phyloP scores from a whole-genome alignment of 2,113 vertebrate species.

The Anseranas semipalmata region DNA sequence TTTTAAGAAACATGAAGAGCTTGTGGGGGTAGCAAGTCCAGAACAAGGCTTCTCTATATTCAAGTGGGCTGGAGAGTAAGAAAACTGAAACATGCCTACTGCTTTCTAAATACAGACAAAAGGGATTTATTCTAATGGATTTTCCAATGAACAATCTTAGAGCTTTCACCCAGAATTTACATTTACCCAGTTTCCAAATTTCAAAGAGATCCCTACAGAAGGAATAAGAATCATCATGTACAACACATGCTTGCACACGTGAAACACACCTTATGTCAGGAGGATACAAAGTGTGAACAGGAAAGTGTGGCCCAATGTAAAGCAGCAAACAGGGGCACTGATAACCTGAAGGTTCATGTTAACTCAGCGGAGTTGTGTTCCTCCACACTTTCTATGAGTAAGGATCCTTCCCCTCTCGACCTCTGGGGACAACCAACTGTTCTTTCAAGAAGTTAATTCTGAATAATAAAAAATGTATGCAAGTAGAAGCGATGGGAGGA shows the following conservation, averaged over 20 bases:
- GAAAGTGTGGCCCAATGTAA: background rate
- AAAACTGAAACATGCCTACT: background rate
- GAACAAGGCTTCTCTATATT: background rate
- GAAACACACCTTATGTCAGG: background rate
- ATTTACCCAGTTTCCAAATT: background rate
- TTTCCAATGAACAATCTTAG: background rate
- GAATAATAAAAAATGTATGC: background rate
- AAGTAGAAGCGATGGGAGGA: slow-evolving; percentile 38
- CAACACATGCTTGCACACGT: background rate
- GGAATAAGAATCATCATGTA: background rate
- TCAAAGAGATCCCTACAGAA: background rate
- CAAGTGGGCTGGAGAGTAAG: background rate
- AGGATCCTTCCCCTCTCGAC: background rate
- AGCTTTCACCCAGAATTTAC: background rate
- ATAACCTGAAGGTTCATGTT: background rate
- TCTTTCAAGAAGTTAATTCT: slow-evolving; percentile 24
- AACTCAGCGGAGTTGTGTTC: background rate
- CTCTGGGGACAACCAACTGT: background rate
- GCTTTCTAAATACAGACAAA: background rate
- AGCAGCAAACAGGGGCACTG: background rate
- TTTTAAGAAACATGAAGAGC: background rate
- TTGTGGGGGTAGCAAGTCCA: background rate
- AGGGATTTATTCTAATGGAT: background rate
- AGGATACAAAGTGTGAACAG: background rate
- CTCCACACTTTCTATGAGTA: background rate